Evolutionary conservation across 2,888 invertebrate genomes (phyloP).

Genomic region (Marasmarcha lunaedactyla): DNA sequence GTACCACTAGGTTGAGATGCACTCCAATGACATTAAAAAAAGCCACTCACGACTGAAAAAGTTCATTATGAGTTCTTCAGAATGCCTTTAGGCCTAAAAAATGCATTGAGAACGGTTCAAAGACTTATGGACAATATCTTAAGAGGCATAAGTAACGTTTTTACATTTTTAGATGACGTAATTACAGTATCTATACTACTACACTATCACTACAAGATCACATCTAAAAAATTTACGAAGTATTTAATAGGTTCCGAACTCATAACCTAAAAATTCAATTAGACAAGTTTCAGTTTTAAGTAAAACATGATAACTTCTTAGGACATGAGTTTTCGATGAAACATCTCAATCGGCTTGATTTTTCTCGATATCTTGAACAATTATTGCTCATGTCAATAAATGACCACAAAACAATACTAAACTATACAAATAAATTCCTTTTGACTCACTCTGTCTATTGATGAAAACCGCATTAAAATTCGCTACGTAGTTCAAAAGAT

Average conservation of each 20-base stretch:
- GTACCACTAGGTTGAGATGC: slow-evolving; percentile 16
- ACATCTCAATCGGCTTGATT: too few species aligned
- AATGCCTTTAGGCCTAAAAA: slow-evolving; percentile 27
- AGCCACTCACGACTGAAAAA: slow-evolving; percentile 22
- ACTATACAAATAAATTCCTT: too few species aligned
- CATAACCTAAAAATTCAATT: slow-evolving; percentile 10
- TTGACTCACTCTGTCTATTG: too few species aligned
- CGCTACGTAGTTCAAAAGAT: too few species aligned
- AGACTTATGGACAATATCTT: slow-evolving; percentile 26
- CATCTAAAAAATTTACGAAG: slow-evolving; percentile 7
- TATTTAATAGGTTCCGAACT: slow-evolving; percentile 8
- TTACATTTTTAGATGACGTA: slow-evolving; percentile 11
- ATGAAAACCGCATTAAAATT: too few species aligned
- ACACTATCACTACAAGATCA: slow-evolving; percentile 12
- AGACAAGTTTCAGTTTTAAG: slow-evolving; percentile 12
- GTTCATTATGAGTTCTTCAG: slow-evolving; percentile 26
- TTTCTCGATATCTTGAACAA: too few species aligned
- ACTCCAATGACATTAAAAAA: slow-evolving; percentile 20
- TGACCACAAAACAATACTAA: too few species aligned
- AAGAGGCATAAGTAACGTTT: slow-evolving; percentile 19
- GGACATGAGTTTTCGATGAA: slow-evolving; percentile 9
- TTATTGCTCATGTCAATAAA: too few species aligned
- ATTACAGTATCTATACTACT: slow-evolving; percentile 8
- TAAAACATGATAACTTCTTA: slow-evolving; percentile 9
- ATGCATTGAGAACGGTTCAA: slow-evolving; percentile 26